A percentile compares a stretch with the other conserved stretches of the same genome.
These are phyloP conservation scores for Oriolus oriolus DNA, from an alignment of 2,113 vertebrate genomes.

Conservation along the genomic window DNA sequence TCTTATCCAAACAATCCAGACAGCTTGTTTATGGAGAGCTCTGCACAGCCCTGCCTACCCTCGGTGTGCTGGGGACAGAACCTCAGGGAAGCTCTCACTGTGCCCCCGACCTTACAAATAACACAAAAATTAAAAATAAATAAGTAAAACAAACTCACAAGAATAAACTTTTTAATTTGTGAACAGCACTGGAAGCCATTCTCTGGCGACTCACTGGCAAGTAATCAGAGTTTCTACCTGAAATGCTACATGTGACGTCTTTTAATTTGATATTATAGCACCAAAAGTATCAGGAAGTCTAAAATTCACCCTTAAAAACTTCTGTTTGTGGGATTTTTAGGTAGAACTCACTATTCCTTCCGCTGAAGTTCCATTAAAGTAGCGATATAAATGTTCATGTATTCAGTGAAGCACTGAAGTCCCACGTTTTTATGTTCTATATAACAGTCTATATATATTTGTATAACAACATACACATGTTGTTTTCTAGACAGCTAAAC, in stretches of 20 bases:
- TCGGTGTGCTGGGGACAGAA: conserved; percentile 37
- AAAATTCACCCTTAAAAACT: not conserved
- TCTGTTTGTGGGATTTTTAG: not conserved
- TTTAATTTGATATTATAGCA: not conserved
- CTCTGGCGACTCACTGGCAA: not conserved
- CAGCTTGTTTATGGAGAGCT: conserved; percentile 52
- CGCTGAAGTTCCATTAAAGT: not conserved
- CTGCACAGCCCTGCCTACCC: not conserved
- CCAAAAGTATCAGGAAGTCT: not conserved
- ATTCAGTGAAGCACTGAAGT: not conserved
- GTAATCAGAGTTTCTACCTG: not conserved
- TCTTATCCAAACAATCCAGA: conserved; percentile 65
- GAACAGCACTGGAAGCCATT: not conserved
- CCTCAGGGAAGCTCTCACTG: not conserved
- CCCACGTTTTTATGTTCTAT: not conserved
- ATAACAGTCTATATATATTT: not conserved
- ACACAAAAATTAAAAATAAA: not conserved
- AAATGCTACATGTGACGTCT: not conserved
- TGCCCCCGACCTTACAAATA: not conserved
- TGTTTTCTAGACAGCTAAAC: not conserved
- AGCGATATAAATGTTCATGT: not conserved
- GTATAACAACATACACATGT: not conserved
- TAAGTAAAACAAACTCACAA: not conserved
- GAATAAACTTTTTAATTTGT: not conserved
- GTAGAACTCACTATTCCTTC: not conserved